Base-by-base conservation (phyloP, 2,113 vertebrate genomes). In the Rhea americana region DNA sequence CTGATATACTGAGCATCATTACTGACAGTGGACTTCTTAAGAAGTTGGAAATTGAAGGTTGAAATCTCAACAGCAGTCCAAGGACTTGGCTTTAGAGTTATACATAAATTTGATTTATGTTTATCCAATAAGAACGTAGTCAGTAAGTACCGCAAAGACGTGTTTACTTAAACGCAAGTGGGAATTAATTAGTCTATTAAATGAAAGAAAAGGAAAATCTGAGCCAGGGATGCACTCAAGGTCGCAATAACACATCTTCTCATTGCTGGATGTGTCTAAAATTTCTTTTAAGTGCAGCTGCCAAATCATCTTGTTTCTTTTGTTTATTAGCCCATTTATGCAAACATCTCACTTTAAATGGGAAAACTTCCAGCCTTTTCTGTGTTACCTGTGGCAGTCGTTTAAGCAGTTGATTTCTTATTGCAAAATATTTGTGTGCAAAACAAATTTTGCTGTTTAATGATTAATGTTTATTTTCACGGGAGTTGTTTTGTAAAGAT, bases 1-100 rank as follows among this genome's bases (percentile, higher is more conserved):
- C 81, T 97, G 94, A 95, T 96, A 89, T 91, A 95, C 85, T 56
- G 85, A 92, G 85, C 77, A 51, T 76, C 93, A 74, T 96, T 94
- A 96, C 78, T 96, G 95, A 96, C 75, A 41, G 28, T 76, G 85
- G 85, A 85, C 91, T 95, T 92, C 80, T 87, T 90, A 91, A 94
- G 79, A 95, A 94, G 76, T 83, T 76, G 9, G 89, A 79, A 93
- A 91, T 85, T 85, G 78, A 94, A 89, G 87, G 74, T 39, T 93
- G 89, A 93, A 96, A 84, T 96, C 91, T 93, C 96, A 90, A 68
- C 25, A 70, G 92, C 90, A 87, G 82, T 71, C 91, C 88, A 87
- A 96, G 92, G 88, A 81, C 81, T 65, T 58, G 32, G 55, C 30
- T 59, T 94, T 89, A 93, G 72, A 85, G 73, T 63, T 79, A 85